These are phyloP conservation scores for Drosophila ustulata DNA, from an alignment of 2,888 invertebrate genomes.

Conservation along the genomic window DNA sequence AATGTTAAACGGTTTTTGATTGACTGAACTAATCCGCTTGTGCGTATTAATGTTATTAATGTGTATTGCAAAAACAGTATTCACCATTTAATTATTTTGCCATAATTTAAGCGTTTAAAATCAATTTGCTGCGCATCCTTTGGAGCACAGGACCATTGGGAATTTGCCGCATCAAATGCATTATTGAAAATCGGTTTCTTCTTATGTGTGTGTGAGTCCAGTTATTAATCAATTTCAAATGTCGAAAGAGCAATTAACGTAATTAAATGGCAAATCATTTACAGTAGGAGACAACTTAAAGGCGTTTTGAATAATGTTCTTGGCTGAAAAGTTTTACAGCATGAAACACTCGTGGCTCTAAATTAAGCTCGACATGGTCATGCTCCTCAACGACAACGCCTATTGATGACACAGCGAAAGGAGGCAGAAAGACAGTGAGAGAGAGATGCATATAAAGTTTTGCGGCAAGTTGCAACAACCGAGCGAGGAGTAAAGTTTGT, in stretches of 20 bases:
- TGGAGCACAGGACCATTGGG: conserved; percentile 19
- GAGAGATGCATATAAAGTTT: conserved; percentile 56
- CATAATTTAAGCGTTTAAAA: conserved; percentile 33
- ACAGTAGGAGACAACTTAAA: conserved; percentile 30
- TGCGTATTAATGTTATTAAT: conserved; percentile 6
- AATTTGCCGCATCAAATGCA: conserved; percentile 31
- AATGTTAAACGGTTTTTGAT: background rate
- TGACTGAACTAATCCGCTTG: background rate
- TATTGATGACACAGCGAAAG: conserved; percentile 27
- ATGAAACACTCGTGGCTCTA: conserved; percentile 6
- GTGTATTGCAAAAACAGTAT: conserved; percentile 17
- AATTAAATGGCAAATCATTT: conserved; percentile 47
- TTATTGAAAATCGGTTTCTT: conserved; percentile 40
- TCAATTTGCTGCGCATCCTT: conserved; percentile 30
- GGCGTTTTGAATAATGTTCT: conserved; percentile 27
- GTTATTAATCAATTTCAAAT: conserved; percentile 48
- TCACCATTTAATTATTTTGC: conserved; percentile 19
- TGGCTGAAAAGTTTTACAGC: conserved; percentile 16
- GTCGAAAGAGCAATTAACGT: conserved; percentile 54
- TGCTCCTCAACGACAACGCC: conserved; percentile 23
- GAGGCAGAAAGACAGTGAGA: background rate
- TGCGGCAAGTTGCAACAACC: conserved; percentile 45
- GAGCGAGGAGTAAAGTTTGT: conserved; percentile 44
- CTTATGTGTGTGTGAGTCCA: conserved; percentile 3
- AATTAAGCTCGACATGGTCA: conserved; percentile 24